Percentiles rank a stretch among this genome's conserved stretches.
phyloP scores from a whole-genome alignment of 2,797 vertebrate species.

The Capromys pilorides region DNA sequence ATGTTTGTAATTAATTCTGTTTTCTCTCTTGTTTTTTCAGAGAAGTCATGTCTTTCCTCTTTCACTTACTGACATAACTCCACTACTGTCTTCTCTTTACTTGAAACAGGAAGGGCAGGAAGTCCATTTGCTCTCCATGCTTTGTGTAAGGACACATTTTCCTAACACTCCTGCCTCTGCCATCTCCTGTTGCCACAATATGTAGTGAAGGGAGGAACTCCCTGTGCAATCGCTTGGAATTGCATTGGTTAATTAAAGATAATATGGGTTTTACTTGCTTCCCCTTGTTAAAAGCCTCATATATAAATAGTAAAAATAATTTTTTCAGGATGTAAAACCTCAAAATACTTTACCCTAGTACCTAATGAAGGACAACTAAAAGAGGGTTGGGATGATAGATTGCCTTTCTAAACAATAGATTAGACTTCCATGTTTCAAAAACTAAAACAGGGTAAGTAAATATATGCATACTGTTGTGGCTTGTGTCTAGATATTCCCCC shows the following conservation, averaged over 20 bases:
- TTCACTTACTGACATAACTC: too few relatives aligned
- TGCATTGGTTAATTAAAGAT: not conserved
- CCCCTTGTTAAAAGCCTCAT: not conserved
- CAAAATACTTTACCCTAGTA: not conserved
- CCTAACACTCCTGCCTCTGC: too few relatives aligned
- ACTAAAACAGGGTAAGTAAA: not conserved
- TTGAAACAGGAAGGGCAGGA: not conserved
- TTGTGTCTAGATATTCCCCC: too few relatives aligned
- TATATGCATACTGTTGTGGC: not conserved
- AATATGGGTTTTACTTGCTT: not conserved
- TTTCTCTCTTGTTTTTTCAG: not conserved
- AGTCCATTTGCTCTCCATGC: fast-evolving
- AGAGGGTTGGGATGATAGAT: fast-evolving
- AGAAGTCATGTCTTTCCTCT: not conserved
- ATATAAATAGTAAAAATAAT: not conserved
- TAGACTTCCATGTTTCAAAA: not conserved
- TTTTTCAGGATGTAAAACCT: not conserved
- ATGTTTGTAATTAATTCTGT: not conserved
- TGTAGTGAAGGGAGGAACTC: not conserved
- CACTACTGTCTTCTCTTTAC: not conserved
- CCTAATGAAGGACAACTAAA: not conserved
- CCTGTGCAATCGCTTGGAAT: too few relatives aligned
- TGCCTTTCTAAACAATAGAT: not conserved
- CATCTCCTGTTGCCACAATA: not conserved
- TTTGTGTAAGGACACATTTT: not conserved